Conservation (phyloP, 2,797 vertebrate genomes). For the Dipus sagitta region DNA sequence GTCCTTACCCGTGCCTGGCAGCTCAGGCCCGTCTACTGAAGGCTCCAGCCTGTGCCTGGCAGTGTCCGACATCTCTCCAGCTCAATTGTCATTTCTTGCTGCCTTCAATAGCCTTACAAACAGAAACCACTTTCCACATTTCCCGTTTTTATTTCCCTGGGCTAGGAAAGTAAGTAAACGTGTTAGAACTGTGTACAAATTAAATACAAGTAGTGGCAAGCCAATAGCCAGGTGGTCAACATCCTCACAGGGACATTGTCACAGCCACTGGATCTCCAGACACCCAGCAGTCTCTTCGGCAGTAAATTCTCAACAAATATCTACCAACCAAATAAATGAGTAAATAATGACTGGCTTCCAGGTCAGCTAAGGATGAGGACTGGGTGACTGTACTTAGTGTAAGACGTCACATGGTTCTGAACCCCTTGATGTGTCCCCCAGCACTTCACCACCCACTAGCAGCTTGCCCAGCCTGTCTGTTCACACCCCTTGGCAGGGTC, state of each 20-base stretch:
- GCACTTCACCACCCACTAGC: neutral
- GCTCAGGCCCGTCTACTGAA: no score
- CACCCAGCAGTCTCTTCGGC: neutral
- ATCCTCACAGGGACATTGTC: neutral
- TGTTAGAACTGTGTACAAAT: neutral
- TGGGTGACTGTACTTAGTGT: neutral
- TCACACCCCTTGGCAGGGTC: no score
- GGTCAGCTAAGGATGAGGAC: neutral
- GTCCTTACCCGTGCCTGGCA: no score
- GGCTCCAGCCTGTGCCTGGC: no score
- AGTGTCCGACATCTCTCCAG: no score
- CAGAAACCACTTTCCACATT: neutral
- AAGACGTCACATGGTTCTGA: neutral
- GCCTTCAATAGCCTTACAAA: neutral
- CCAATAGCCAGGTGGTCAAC: no score
- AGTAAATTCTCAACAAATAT: neutral
- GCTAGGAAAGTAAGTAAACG: neutral
- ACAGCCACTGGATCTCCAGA: neutral
- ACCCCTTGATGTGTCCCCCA: accelerated
- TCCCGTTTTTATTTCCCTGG: neutral
- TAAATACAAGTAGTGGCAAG: neutral
- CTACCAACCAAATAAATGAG: neutral
- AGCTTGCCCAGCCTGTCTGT: neutral
- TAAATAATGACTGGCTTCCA: neutral
- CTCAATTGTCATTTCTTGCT: neutral